Evolutionary conservation across 2,113 vertebrate species (phyloP).

Genomic region (Menura novaehollandiae): DNA sequence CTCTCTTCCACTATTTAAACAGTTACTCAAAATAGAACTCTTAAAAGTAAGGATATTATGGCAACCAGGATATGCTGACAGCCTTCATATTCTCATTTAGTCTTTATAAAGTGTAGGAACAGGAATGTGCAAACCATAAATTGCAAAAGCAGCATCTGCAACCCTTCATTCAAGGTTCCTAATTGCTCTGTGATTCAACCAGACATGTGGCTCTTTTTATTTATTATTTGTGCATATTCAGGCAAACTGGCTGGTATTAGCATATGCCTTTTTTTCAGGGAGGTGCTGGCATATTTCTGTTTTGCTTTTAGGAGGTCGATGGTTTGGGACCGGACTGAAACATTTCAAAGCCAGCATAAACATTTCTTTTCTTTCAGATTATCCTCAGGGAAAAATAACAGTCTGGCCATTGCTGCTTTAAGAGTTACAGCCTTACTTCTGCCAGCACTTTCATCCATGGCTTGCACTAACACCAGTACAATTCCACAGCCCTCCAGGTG

Average conservation of each 20-base stretch:
- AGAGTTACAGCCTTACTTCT: not conserved
- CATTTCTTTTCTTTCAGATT: not conserved
- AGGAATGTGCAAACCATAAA: not conserved
- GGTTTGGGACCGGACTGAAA: not conserved
- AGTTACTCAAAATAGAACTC: not conserved
- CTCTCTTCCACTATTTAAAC: not conserved
- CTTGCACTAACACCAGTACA: not conserved
- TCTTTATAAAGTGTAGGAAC: not conserved
- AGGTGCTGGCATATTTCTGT: not conserved
- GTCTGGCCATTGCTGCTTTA: not conserved
- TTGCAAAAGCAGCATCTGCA: slow-evolving; percentile 9
- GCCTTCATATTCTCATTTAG: not conserved
- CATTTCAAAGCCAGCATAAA: slow-evolving; percentile 15
- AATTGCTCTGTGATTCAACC: not conserved
- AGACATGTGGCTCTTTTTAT: not conserved
- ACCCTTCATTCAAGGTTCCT: not conserved
- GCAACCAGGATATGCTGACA: not conserved
- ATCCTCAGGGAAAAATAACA: not conserved
- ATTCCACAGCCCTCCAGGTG: not conserved
- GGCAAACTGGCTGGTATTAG: not conserved
- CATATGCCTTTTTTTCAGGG: not conserved
- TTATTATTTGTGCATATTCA: slow-evolving; percentile 1
- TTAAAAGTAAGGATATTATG: not conserved
- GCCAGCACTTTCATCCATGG: not conserved
- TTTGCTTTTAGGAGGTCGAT: not conserved